Evolutionary conservation across 2,797 vertebrate species (phyloP), one percentile per base, ranked within the genome.

Genomic region (Cottoperca gobio): DNA sequence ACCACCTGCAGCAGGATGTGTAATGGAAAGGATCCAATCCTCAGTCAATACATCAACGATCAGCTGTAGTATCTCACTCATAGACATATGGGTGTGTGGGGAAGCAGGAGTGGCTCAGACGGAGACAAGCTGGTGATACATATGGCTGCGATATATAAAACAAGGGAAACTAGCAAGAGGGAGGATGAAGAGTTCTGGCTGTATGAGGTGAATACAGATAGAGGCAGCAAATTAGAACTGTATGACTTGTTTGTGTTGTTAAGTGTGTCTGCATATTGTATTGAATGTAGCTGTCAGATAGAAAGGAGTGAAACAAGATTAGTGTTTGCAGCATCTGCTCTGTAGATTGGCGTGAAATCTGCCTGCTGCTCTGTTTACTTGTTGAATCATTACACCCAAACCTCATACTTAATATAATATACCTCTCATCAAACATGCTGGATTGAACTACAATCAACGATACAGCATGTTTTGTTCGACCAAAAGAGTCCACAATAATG

Each of bases 1-100:
- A 57, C 21, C 65, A 75, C 65, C 70, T 73, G 60, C 33, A 64
- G 54, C 55, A 63, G 26, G 33, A 76, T 42, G 42, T 61, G 39
- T 70, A 55, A 75, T 66, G 45, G 59, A 85, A 78, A 72, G 61
- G 40, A 76, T 78, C 43, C 43, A 42, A 79, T 58, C 39, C 59
- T 74, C 70, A 46, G 19, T 68, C 63, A 75, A 73, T 53, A 37
- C n/a, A 81, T 66, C 60, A 79, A 59, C 55, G n/a, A 74, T 74
- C 61, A 73, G 64, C 71, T 70, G 79, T 31, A 21, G 46, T 28
- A 31, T 72, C 61, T 70, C 72, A 8, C 55, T 37, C 5, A 42
- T 23, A 67, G 54, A 19, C 65, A 66, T 63, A 74, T 50, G 52
- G 43, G 43, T 19, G 45, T 63, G 49, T 55, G 54, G 62, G 54